A percentile compares a stretch with the other conserved stretches of the same genome.
Evolutionary conservation across 2,797 vertebrate genomes (phyloP).

Genomic region (Lithobates pipiens): DNA sequence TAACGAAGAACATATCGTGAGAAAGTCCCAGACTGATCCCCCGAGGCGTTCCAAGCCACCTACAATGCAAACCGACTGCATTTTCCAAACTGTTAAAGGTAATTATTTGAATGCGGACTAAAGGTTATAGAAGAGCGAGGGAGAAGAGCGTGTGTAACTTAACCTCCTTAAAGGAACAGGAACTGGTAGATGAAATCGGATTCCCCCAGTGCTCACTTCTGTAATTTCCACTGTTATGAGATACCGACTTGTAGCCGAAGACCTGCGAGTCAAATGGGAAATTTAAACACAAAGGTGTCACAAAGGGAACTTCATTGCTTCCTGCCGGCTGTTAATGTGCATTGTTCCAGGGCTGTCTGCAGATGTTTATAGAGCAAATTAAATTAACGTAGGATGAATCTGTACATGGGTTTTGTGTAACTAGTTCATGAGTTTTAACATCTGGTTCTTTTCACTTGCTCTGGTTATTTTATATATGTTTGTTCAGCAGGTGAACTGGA

Average conservation of each 20-base stretch:
- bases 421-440: neutral
- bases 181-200: slow-evolving; percentile 54
- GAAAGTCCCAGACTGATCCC: slow-evolving; percentile 45
- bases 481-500: neutral
- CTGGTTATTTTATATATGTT: neutral
- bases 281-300: slow-evolving; percentile 49
- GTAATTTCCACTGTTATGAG: slow-evolving; percentile 57
- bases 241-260: slow-evolving; percentile 37
- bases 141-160: slow-evolving; percentile 44
- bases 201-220: slow-evolving; percentile 46
- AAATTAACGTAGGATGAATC: neutral
- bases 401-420: neutral
- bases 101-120: slow-evolving; percentile 53
- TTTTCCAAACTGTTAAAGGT: slow-evolving; percentile 59
- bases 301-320: slow-evolving; percentile 22
- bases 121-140: slow-evolving; percentile 46
- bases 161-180: slow-evolving; percentile 57
- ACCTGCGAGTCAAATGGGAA: slow-evolving; percentile 39
- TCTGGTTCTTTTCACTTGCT: neutral
- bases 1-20: slow-evolving; percentile 45
- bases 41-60: slow-evolving; percentile 50
- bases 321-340: slow-evolving; percentile 27
- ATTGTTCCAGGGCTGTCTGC: slow-evolving; percentile 33
- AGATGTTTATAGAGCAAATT: slow-evolving; percentile 34
- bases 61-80: slow-evolving; percentile 58